phyloP scores from a whole-genome alignment of 2,797 vertebrate species.

The Argyrosomus regius region DNA sequence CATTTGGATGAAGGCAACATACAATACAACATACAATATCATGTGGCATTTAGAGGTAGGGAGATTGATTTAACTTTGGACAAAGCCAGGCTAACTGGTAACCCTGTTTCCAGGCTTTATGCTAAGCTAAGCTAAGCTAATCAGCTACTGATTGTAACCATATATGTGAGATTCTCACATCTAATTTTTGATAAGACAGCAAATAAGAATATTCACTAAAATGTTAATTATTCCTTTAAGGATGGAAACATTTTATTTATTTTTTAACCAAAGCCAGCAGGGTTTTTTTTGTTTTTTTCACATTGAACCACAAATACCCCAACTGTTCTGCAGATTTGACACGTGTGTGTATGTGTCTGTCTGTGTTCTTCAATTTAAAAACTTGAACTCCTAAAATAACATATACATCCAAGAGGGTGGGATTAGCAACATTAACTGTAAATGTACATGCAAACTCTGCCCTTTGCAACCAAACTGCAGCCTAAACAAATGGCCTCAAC shows the following conservation, averaged over 20 bases:
- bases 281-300: background rate
- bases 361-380: background rate
- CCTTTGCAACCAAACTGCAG: slow-evolving; percentile 37
- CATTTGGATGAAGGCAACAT: background rate
- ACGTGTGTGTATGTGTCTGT: too few relatives aligned
- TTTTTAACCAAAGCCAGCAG: background rate
- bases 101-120: background rate
- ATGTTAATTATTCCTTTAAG: background rate
- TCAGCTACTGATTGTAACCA: background rate
- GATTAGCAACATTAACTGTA: slow-evolving; percentile 8
- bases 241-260: background rate
- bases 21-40: background rate
- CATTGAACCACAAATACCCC: too few relatives aligned
- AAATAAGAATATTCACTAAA: background rate
- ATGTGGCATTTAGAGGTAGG: background rate
- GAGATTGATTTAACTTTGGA: background rate
- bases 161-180: background rate
- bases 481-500: slow-evolving; percentile 49
- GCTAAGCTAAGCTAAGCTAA: background rate
- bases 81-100: background rate
- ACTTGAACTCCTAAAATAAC: background rate
- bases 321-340: too few relatives aligned
- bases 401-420: background rate
- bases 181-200: background rate
- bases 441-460: slow-evolving; percentile 24